phyloP scores from a whole-genome alignment of 1,140 invertebrate genomes.

The Chrysoperla carnea region DNA sequence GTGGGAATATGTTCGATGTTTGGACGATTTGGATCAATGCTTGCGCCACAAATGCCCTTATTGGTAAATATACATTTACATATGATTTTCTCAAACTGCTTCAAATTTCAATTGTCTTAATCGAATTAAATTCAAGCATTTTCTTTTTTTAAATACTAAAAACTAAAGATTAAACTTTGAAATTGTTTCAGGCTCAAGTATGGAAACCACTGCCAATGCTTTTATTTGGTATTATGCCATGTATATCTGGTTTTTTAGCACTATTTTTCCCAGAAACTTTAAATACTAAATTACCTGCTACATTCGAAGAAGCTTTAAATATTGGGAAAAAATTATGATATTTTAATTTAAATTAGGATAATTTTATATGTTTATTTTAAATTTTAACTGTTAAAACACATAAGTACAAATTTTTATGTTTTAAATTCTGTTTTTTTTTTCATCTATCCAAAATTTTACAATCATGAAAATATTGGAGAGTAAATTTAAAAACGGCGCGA shows the following conservation, averaged over 20 bases:
- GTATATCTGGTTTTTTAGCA: slow-evolving; percentile 35
- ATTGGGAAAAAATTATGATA: slow-evolving; percentile 20
- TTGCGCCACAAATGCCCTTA: slow-evolving; percentile 42
- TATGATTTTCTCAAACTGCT: neutral
- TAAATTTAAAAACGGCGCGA: too few relatives aligned
- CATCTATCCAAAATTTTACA: too few relatives aligned
- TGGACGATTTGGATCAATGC: slow-evolving; percentile 37
- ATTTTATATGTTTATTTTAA: too few relatives aligned
- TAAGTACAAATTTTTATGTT: too few relatives aligned
- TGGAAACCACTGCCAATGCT: slow-evolving; percentile 34
- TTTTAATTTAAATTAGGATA: too few relatives aligned
- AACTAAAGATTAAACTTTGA: too few relatives aligned
- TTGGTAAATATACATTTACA: slow-evolving; percentile 17
- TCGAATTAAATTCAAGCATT: neutral
- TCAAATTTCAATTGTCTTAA: neutral
- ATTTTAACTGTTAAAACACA: too few relatives aligned
- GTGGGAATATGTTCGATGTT: slow-evolving; percentile 11
- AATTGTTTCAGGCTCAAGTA: slow-evolving; percentile 14
- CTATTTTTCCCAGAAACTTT: slow-evolving; percentile 51
- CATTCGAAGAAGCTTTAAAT: slow-evolving; percentile 44
- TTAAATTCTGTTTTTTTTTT: too few relatives aligned
- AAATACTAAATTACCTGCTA: slow-evolving; percentile 45
- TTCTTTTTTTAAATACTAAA: too few relatives aligned
- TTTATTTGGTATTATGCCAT: slow-evolving; percentile 44
- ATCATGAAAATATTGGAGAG: too few relatives aligned